These are phyloP conservation scores for Harpagifer antarcticus DNA, from an alignment of 2,797 vertebrate genomes.

Conservation along the genomic window DNA sequence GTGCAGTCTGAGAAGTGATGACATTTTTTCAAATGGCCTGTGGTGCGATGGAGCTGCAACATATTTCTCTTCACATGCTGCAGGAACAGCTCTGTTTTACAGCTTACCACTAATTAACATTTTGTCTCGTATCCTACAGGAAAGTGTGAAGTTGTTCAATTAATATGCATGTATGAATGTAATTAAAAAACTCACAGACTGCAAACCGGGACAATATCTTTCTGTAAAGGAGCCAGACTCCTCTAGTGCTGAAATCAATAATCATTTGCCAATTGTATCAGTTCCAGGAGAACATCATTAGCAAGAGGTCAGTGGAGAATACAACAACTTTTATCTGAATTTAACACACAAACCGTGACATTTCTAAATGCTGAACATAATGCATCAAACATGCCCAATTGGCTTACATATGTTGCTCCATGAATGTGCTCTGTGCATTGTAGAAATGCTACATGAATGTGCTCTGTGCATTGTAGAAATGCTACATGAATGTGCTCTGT, in stretches of 20 bases:
- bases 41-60: slow-evolving; percentile 33
- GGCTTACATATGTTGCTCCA: slow-evolving; percentile 56
- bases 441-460: slow-evolving; percentile 66
- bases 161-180: slow-evolving; percentile 56
- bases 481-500: slow-evolving; percentile 60
- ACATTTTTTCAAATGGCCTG: slow-evolving; percentile 54
- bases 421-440: slow-evolving; percentile 56
- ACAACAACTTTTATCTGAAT: slow-evolving; percentile 63
- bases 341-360: slow-evolving; percentile 51
- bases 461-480: slow-evolving; percentile 53
- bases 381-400: slow-evolving; percentile 44
- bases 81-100: background rate
- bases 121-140: background rate
- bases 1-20: slow-evolving; percentile 55
- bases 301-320: slow-evolving; percentile 57
- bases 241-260: slow-evolving; percentile 70
- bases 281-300: slow-evolving; percentile 74
- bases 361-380: slow-evolving; percentile 43
- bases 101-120: background rate
- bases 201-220: slow-evolving; percentile 43
- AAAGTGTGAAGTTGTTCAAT: slow-evolving; percentile 20
- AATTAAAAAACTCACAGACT: slow-evolving; percentile 57
- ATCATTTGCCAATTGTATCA: slow-evolving; percentile 77
- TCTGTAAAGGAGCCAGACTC: slow-evolving; percentile 59
- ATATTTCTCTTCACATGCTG: slow-evolving; percentile 17